Evolutionary conservation across 1,140 invertebrate species (phyloP).

Genomic region (Procambarus virginalis): DNA sequence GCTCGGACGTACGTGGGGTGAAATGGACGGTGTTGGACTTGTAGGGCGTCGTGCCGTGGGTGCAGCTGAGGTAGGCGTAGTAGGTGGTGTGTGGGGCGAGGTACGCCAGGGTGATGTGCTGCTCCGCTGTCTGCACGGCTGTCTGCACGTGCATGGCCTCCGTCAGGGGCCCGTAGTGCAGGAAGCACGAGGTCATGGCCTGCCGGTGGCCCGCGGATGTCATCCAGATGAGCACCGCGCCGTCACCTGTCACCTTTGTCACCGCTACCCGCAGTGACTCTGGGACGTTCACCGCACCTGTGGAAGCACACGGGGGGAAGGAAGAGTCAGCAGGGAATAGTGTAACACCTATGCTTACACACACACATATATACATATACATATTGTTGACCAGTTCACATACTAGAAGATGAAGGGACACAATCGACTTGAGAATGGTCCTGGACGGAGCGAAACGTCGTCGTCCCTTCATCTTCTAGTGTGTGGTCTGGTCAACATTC

Average conservation of each 20-base stretch:
- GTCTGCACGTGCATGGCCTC: slow-evolving; percentile 58
- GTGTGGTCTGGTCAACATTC: too few species aligned
- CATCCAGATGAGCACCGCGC: slow-evolving; percentile 52
- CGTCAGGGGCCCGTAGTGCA: slow-evolving; percentile 64
- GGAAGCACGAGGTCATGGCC: slow-evolving; percentile 51
- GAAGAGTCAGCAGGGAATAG: too few species aligned
- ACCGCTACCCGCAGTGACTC: slow-evolving; percentile 55
- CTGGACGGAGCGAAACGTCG: too few species aligned
- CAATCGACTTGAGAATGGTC: too few species aligned
- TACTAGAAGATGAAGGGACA: too few species aligned
- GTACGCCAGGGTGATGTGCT: slow-evolving; percentile 45
- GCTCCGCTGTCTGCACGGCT: slow-evolving; percentile 37
- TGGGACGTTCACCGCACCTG: slow-evolving; percentile 40
- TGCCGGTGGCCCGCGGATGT: slow-evolving; percentile 34
- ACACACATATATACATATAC: too few species aligned
- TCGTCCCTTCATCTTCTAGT: too few species aligned
- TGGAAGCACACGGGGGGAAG: neutral
- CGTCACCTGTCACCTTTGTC: slow-evolving; percentile 62
- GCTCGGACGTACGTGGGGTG: slow-evolving; percentile 58
- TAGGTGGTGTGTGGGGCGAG: slow-evolving; percentile 60
- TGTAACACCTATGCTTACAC: too few species aligned
- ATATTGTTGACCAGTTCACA: too few species aligned
- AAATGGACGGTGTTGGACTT: slow-evolving; percentile 66
- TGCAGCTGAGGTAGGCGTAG: slow-evolving; percentile 67
- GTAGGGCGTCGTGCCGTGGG: slow-evolving; percentile 48